Evolutionary conservation across 2,797 vertebrate genomes (phyloP).

Genomic region (Coregonus ussuriensis): DNA sequence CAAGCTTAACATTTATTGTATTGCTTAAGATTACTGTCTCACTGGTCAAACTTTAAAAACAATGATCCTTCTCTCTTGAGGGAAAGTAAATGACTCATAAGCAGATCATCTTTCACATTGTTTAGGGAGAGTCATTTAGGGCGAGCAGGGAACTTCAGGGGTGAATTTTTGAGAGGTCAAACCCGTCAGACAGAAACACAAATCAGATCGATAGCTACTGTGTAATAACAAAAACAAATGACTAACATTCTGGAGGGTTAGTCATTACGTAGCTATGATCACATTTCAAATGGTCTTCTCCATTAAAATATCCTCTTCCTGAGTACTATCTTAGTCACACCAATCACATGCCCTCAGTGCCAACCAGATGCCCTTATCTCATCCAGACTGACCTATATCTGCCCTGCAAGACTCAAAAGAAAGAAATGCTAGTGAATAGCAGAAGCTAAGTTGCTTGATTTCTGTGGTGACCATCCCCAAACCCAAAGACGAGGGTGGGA

Average conservation of each 20-base stretch:
- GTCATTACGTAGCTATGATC: constrained; percentile 49
- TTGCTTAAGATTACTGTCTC: background rate
- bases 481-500: background rate
- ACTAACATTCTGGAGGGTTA: constrained; percentile 42
- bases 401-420: constrained; percentile 29
- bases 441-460: background rate
- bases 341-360: constrained; percentile 21
- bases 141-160: background rate
- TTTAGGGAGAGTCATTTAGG: constrained; percentile 3
- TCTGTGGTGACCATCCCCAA: background rate
- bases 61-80: background rate
- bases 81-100: constrained; percentile 10
- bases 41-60: background rate
- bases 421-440: constrained; percentile 17
- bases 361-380: constrained; percentile 40
- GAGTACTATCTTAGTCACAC: background rate
- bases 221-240: constrained; percentile 50
- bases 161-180: constrained; percentile 33
- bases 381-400: constrained; percentile 29
- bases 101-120: background rate
- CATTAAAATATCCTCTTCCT: constrained; percentile 22
- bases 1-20: background rate
- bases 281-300: constrained; percentile 42
- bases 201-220: constrained; percentile 39
- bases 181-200: constrained; percentile 21